Percentiles rank a stretch among this genome's conserved stretches.
phyloP scores from a whole-genome alignment of 2,888 invertebrate genomes.

The Byasa hedistus region DNA sequence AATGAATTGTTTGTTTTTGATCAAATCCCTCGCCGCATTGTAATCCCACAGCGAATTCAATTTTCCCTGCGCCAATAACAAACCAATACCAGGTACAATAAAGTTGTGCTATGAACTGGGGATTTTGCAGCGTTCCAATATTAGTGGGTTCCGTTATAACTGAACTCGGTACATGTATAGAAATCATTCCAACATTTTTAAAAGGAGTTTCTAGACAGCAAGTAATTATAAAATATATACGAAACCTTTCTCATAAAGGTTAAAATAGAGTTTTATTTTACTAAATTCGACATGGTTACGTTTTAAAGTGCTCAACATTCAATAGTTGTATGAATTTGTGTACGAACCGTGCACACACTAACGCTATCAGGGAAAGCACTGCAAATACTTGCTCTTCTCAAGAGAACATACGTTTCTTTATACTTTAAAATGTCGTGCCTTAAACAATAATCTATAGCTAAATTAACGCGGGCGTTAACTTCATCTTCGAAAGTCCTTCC shows the following conservation, averaged over 20 bases:
- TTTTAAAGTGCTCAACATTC: not conserved
- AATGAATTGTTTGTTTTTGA: slow-evolving; percentile 29
- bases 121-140: slow-evolving; percentile 12
- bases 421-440: slow-evolving; percentile 20
- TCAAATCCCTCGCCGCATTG: slow-evolving; percentile 26
- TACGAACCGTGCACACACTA: slow-evolving; percentile 11
- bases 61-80: slow-evolving; percentile 26
- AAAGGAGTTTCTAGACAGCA: too few relatives aligned
- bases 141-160: slow-evolving; percentile 10
- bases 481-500: slow-evolving; percentile 15
- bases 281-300: not conserved
- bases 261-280: not conserved
- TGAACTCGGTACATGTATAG: not conserved
- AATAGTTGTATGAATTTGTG: not conserved
- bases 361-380: slow-evolving; percentile 19
- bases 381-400: slow-evolving; percentile 10
- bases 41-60: slow-evolving; percentile 26
- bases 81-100: slow-evolving; percentile 22
- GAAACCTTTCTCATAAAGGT: not conserved
- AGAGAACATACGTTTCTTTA: slow-evolving; percentile 18
- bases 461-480: slow-evolving; percentile 18
- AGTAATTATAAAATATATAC: too few relatives aligned
- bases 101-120: slow-evolving; percentile 20
- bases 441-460: slow-evolving; percentile 21
- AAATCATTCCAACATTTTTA: too few relatives aligned